Percentiles rank a stretch among this genome's conserved stretches.
phyloP scores from a whole-genome alignment of 2,888 invertebrate genomes.

The Drosophila paramelanica region DNA sequence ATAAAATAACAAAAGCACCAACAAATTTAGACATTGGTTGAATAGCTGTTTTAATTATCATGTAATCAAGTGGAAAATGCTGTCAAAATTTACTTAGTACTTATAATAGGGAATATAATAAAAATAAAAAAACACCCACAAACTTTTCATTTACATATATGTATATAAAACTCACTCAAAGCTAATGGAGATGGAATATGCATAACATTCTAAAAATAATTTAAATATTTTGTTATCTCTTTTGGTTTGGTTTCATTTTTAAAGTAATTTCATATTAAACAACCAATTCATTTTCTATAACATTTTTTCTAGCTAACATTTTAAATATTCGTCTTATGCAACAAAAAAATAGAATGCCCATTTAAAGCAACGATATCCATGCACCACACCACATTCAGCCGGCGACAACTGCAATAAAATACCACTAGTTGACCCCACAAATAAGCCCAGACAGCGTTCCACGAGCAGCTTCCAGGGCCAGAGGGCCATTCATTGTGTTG shows the following conservation, averaged over 20 bases:
- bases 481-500: conserved; percentile 45
- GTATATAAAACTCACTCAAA: too few species aligned
- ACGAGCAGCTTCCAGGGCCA: conserved; percentile 7
- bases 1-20: conserved; percentile 21
- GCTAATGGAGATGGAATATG: too few species aligned
- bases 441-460: conserved; percentile 17
- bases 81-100: conserved; percentile 29
- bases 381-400: conserved; percentile 2
- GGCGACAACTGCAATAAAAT: conserved; percentile 6
- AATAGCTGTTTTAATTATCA: conserved; percentile 33
- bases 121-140: background rate
- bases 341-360: background rate
- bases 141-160: too few species aligned
- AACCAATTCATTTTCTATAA: too few species aligned
- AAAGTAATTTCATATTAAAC: too few species aligned
- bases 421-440: conserved; percentile 32
- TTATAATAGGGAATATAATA: conserved; percentile 1
- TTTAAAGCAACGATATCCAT: conserved; percentile 9
- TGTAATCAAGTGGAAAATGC: conserved; percentile 48
- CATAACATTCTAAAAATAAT: too few species aligned
- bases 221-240: too few species aligned
- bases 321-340: too few species aligned
- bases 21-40: conserved; percentile 11
- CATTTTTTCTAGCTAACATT: too few species aligned
- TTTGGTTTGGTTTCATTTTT: too few species aligned